These are phyloP conservation scores for Gymnodraco acuticeps DNA, from an alignment of 2,797 vertebrate genomes.

Conservation along the genomic window DNA sequence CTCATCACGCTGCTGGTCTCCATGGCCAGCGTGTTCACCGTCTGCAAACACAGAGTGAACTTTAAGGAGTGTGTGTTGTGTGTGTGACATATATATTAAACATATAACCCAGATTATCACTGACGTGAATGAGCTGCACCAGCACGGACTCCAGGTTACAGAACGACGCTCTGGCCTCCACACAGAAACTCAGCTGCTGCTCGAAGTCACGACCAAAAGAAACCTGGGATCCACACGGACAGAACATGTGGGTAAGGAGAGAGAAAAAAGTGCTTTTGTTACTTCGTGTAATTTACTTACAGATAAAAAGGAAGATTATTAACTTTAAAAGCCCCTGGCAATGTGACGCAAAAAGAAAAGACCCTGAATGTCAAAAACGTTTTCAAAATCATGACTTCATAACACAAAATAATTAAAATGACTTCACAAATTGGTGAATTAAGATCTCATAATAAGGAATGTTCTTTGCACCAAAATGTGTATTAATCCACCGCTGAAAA, in stretches of 20 bases:
- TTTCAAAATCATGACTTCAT: no score
- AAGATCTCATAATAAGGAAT: no score
- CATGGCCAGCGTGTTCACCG: constrained; percentile 96
- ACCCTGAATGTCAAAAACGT: no score
- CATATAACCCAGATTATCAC: constrained; percentile 41
- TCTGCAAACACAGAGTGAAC: constrained; percentile 77
- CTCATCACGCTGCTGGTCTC: constrained; percentile 95
- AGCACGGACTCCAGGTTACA: constrained; percentile 96
- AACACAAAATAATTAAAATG: no score
- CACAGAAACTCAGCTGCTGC: constrained; percentile 97
- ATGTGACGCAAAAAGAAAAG: no score
- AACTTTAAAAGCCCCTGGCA: no score
- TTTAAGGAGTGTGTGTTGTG: background rate
- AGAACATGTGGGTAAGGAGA: background rate
- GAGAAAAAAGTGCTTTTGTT: no score
- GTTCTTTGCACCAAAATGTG: background rate
- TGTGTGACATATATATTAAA: background rate
- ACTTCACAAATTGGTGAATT: no score
- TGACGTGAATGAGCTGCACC: constrained; percentile 95
- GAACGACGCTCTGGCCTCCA: constrained; percentile 95
- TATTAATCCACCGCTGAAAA: background rate
- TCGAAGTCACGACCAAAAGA: constrained; percentile 98
- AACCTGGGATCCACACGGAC: constrained; percentile 82
- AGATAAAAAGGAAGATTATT: no score
- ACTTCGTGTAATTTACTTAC: background rate